phyloP scores from a whole-genome alignment of 92 coral and sea anemone species.

The Blastomussa wellsi region DNA sequence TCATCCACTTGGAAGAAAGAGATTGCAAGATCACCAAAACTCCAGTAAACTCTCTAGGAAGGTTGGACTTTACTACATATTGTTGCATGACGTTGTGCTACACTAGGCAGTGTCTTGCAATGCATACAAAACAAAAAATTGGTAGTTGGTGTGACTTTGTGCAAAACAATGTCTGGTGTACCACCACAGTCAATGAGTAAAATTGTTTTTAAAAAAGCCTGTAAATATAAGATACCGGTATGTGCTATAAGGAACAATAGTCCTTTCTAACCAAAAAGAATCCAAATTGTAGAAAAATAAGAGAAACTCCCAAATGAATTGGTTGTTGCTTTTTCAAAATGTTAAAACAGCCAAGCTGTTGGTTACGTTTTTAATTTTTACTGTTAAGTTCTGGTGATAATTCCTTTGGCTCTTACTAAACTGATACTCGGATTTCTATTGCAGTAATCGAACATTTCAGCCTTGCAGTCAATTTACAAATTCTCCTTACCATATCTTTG shows the following conservation, averaged over 20 bases:
- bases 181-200: background rate
- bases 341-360: background rate
- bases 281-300: conserved; percentile 19
- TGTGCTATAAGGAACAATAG: background rate
- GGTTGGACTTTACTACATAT: background rate
- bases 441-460: background rate
- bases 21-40: background rate
- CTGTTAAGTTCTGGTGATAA: background rate
- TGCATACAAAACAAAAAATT: background rate
- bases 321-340: background rate
- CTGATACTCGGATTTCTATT: background rate
- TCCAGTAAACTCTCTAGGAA: background rate
- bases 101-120: background rate
- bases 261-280: background rate
- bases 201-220: background rate
- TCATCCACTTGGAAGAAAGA: background rate
- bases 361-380: background rate
- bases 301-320: background rate
- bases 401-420: background rate
- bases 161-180: background rate
- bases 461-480: background rate
- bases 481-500: background rate
- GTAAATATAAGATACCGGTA: background rate
- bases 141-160: background rate
- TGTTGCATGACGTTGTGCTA: background rate